phyloP scores from a whole-genome alignment of 2,113 vertebrate species.

The Illadopsis cleaveri region DNA sequence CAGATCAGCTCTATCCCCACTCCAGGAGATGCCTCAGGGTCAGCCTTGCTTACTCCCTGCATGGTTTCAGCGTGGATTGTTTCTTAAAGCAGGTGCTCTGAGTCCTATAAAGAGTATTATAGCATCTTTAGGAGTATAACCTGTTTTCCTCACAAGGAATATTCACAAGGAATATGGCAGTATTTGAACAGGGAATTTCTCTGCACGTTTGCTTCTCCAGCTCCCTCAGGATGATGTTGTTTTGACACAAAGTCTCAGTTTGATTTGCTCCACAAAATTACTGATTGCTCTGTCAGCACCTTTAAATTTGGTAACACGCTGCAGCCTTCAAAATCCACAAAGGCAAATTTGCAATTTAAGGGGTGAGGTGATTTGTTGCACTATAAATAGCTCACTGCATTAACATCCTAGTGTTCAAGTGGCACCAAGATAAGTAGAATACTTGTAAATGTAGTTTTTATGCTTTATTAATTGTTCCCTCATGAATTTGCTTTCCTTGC shows the following conservation, averaged over 20 bases:
- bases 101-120: not conserved
- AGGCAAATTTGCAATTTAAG: not conserved
- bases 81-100: not conserved
- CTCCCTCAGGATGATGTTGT: not conserved
- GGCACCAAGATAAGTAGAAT: not conserved
- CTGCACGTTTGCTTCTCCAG: not conserved
- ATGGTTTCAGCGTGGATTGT: not conserved
- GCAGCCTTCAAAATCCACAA: not conserved
- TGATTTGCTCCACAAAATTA: constrained; percentile 15
- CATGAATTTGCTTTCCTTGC: not conserved
- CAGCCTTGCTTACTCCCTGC: not conserved
- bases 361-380: not conserved
- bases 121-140: not conserved
- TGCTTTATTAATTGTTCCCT: not conserved
- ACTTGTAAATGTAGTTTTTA: not conserved
- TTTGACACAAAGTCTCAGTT: constrained; percentile 13
- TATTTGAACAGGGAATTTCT: not conserved
- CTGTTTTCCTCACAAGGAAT: not conserved
- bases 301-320: not conserved
- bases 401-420: not conserved
- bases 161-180: not conserved
- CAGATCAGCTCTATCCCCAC: not conserved
- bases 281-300: not conserved
- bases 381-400: not conserved
- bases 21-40: not conserved